phyloP scores from a whole-genome alignment of 1,140 invertebrate genomes.

The Lineus longissimus region DNA sequence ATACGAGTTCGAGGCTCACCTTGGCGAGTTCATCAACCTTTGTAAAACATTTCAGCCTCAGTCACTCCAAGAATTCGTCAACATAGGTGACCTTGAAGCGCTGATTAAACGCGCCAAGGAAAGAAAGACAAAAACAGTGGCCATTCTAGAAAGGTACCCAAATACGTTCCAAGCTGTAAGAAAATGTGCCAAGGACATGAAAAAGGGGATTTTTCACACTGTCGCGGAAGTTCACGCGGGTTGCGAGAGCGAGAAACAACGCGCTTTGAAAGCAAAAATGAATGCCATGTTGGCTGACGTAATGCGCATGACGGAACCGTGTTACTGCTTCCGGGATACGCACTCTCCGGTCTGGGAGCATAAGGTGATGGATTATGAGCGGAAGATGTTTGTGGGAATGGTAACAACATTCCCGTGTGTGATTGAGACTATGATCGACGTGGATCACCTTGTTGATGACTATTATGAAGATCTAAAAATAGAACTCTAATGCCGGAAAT shows the following conservation, averaged over 20 bases:
- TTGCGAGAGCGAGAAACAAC: constrained; percentile 4
- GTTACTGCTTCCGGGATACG: not conserved
- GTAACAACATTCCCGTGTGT: not conserved
- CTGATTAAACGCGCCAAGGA: not conserved
- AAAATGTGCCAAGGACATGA: not conserved
- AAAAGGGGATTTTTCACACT: not conserved
- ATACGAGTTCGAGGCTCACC: not conserved
- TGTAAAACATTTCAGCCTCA: not conserved
- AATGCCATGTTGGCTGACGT: not conserved
- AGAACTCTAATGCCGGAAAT: not conserved
- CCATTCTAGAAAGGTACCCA: not conserved
- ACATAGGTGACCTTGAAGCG: not conserved
- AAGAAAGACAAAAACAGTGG: not conserved
- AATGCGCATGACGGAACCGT: not conserved
- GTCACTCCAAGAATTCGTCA: not conserved
- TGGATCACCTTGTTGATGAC: not conserved
- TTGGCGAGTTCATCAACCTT: not conserved
- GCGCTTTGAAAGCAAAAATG: not conserved
- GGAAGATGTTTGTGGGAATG: not conserved
- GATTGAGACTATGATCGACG: constrained; percentile 1
- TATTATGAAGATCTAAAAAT: not conserved
- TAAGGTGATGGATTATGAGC: not conserved
- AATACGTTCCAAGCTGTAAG: not conserved
- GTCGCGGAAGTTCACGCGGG: constrained; percentile 2
- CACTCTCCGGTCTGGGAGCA: not conserved